Evolutionary conservation across 2,797 vertebrate species (phyloP), one percentile per base, ranked within the genome.

Genomic region (Lithobates pipiens): DNA sequence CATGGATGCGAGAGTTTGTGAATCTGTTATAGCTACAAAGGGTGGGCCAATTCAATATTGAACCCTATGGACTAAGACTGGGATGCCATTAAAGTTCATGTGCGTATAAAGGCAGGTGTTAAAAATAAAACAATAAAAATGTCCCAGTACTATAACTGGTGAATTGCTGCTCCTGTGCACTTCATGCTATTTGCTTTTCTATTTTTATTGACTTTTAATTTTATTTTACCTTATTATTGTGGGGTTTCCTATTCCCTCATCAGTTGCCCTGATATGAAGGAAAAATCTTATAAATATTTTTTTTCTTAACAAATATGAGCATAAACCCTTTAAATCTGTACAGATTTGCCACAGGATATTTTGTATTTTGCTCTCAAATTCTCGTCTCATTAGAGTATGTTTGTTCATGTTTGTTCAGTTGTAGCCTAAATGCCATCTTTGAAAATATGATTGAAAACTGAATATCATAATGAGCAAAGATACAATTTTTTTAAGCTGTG

Each of bases 161-260:
- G 50, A 13, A 54, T 18, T 54, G 2, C 16, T 18, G 46, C 46
- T 50, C 46, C 46, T 13, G 46, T 54, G 50, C 5, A 6, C 46
- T 57, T 57, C 54, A 61, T 1, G 9, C 21, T 61, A 61, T 61
- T 61, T 21, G 21, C 50, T 57, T 57, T 57, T 13, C 5, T 57
- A 5, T 57, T 1, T 61, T 7, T 61, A 18, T 61, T 61, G 54
- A 23, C 54, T 61, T 61, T 61, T 21, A 61, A 61, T 61, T 23
- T 23, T 61, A 61, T 61, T 61, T 61, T 23, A 61, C 18, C 54
- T 61, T 61, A 61, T 61, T 61, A 61, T 61, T n/a, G 82, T 61
- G 54, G 21, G 54, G 54, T 61, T 61, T 61, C 21, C 54, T 61
- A 61, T 61, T 61, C 54, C 54, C 54, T 61, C 21, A 21, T 61